Evolutionary conservation across 92 coral and sea anemone species (phyloP).

Genomic region (Heliopora coerulea): DNA sequence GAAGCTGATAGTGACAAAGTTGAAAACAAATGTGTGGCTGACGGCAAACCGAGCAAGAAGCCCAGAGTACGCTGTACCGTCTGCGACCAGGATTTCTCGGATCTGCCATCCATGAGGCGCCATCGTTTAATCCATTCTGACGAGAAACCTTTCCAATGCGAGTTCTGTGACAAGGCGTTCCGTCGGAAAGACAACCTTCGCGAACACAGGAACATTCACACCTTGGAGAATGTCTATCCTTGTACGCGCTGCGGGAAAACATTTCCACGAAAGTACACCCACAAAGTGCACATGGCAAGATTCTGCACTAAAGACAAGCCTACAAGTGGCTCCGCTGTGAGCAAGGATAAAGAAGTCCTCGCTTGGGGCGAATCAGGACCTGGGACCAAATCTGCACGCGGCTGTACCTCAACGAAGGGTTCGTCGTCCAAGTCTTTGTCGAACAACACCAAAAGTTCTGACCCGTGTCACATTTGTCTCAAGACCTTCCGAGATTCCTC

Average conservation of each 20-base stretch:
- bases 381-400: background rate
- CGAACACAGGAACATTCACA: conserved; percentile 40
- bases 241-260: conserved; percentile 35
- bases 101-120: conserved; percentile 37
- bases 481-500: conserved; percentile 40
- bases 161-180: conserved; percentile 36
- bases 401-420: background rate
- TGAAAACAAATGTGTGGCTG: background rate
- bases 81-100: conserved; percentile 34
- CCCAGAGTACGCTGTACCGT: conserved; percentile 1
- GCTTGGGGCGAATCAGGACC: background rate
- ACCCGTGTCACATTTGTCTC: conserved; percentile 30
- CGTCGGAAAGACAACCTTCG: conserved; percentile 43
- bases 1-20: background rate
- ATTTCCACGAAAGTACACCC: conserved; percentile 36
- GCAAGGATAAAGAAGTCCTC: background rate
- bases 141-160: conserved; percentile 35
- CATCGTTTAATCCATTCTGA: conserved; percentile 38
- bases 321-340: background rate
- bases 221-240: conserved; percentile 22
- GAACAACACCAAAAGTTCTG: conserved; percentile 18
- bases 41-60: background rate
- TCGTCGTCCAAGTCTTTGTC: background rate
- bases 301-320: conserved; percentile 1
- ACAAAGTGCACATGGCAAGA: conserved; percentile 36